Evolutionary conservation across 2,797 vertebrate genomes (phyloP).

Genomic region (Allobates femoralis): DNA sequence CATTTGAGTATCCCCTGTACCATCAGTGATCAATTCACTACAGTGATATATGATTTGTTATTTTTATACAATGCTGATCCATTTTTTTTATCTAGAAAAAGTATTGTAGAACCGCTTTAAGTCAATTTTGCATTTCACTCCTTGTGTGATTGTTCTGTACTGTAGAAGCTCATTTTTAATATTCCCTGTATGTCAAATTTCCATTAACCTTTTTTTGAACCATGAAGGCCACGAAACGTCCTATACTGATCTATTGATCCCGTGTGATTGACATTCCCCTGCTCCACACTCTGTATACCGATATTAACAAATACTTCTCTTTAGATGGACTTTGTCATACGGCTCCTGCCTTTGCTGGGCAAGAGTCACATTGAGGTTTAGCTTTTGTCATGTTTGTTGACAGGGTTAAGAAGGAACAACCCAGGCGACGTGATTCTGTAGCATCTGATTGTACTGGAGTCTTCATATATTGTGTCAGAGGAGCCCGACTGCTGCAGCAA

Average conservation of each 20-base stretch:
- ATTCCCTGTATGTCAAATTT: not conserved
- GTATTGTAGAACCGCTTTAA: no score
- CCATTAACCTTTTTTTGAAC: not conserved
- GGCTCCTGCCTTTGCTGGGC: not conserved
- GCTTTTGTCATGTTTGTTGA: not conserved
- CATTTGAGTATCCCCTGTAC: no score
- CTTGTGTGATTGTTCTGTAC: not conserved
- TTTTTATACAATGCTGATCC: no score
- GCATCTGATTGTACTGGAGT: not conserved
- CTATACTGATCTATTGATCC: not conserved
- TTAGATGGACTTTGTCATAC: not conserved
- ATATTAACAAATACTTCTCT: not conserved
- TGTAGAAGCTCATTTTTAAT: not conserved
- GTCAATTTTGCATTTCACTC: not conserved
- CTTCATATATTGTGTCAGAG: not conserved
- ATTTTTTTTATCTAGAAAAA: no score
- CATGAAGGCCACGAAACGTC: not conserved
- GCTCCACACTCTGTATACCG: not conserved
- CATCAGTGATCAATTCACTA: no score
- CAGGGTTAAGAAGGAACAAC: slow-evolving; percentile 37
- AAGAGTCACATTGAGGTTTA: not conserved
- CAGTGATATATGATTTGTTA: no score
- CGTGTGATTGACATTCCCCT: not conserved
- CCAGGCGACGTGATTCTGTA: not conserved
- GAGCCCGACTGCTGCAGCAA: slow-evolving; percentile 10